Conservation (phyloP, 1,140 invertebrate species). For the Trichogramma pretiosum region DNA sequence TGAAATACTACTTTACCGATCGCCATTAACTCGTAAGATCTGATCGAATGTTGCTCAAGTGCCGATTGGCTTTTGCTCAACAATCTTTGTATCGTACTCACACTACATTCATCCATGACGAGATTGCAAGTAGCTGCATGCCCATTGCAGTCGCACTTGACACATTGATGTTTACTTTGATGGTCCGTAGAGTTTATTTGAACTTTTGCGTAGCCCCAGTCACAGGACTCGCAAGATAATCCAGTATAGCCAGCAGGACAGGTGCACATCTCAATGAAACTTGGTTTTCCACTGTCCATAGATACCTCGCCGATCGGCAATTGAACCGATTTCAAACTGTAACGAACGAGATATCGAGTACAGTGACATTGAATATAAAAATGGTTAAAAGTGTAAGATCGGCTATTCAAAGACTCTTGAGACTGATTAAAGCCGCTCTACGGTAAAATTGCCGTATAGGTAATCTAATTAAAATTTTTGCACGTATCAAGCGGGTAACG, state of each 20-base stretch:
- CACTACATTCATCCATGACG: constrained; percentile 65
- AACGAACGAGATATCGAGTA: too few species aligned
- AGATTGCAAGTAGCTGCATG: constrained; percentile 78
- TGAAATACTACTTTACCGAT: too few species aligned
- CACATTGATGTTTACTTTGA: constrained; percentile 57
- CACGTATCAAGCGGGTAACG: too few species aligned
- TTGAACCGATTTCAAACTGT: constrained; percentile 29
- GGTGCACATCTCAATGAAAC: constrained; percentile 53
- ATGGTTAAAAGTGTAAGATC: too few species aligned
- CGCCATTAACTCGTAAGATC: too few species aligned
- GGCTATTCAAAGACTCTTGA: too few species aligned
- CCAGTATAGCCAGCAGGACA: constrained; percentile 64
- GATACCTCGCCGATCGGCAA: constrained; percentile 28
- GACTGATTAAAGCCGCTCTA: too few species aligned
- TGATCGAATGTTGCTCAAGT: too few species aligned
- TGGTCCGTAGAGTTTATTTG: constrained; percentile 50
- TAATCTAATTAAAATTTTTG: too few species aligned
- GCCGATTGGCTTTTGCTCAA: too few species aligned
- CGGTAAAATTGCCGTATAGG: too few species aligned
- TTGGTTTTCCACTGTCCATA: constrained; percentile 24
- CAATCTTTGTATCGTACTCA: constrained; percentile 48
- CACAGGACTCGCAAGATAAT: constrained; percentile 75
- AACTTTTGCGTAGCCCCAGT: constrained; percentile 73
- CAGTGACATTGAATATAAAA: too few species aligned
- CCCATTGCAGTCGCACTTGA: constrained; percentile 81